These are phyloP conservation scores for Tapirus terrestris DNA, from an alignment of 2,113 vertebrate genomes.

Conservation along the genomic window DNA sequence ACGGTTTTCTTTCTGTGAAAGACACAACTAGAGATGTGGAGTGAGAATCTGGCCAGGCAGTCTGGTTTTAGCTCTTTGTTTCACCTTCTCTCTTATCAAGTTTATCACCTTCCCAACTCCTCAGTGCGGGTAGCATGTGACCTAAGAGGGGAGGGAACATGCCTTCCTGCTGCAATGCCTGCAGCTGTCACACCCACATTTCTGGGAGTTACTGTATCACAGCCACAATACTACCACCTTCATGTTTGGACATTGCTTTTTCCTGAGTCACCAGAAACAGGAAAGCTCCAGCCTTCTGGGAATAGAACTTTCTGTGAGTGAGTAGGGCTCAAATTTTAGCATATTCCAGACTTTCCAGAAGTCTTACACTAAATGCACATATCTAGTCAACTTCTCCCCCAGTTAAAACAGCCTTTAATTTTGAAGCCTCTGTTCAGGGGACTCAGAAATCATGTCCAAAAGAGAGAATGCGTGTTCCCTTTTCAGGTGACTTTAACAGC, in stretches of 20 bases:
- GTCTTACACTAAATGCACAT: neutral
- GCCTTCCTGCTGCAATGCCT: neutral
- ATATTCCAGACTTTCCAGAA: neutral
- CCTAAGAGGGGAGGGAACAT: neutral
- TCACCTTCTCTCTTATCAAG: neutral
- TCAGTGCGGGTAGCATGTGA: neutral
- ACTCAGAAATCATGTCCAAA: neutral
- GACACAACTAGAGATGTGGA: neutral
- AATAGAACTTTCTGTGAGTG: neutral
- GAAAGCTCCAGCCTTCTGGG: neutral
- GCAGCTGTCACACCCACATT: neutral
- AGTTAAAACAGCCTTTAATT: neutral
- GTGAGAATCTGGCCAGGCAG: neutral
- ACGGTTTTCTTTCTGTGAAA: neutral
- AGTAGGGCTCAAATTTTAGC: neutral
- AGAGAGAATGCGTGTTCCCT: neutral
- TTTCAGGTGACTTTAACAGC: neutral
- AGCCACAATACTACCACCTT: neutral
- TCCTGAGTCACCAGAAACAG: neutral
- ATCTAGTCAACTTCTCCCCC: neutral
- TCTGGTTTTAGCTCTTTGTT: neutral
- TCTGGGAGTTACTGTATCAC: neutral
- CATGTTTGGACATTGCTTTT: neutral
- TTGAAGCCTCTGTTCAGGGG: neutral
- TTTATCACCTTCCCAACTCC: neutral